phyloP scores from a whole-genome alignment of 2,888 invertebrate genomes.

The Orchestes rusci region DNA sequence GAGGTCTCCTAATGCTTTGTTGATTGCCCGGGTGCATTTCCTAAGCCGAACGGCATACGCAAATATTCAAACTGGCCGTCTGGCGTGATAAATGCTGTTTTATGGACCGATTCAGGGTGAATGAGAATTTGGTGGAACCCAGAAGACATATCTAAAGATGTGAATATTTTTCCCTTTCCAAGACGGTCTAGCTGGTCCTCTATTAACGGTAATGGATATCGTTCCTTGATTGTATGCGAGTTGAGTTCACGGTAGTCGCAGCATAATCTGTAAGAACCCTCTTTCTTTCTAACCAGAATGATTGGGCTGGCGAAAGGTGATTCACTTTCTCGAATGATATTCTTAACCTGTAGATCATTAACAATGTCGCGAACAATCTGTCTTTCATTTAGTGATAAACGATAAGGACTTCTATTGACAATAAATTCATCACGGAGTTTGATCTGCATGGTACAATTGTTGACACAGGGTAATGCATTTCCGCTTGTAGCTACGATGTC shows the following conservation, averaged over 20 bases:
- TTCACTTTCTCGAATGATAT: conserved; percentile 18
- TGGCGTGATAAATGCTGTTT: conserved; percentile 33
- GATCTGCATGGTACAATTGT: conserved; percentile 15
- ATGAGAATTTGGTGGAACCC: conserved; percentile 36
- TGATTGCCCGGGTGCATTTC: conserved; percentile 36
- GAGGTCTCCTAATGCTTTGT: conserved; percentile 21
- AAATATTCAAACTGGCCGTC: conserved; percentile 34
- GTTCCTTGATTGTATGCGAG: conserved; percentile 27
- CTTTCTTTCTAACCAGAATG: conserved; percentile 17
- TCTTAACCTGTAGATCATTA: conserved; percentile 13
- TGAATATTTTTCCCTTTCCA: conserved; percentile 26
- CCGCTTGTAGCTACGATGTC: background rate
- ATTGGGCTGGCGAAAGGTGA: conserved; percentile 18
- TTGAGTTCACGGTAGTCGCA: conserved; percentile 27
- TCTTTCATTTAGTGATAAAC: conserved; percentile 16
- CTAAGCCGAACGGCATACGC: conserved; percentile 35
- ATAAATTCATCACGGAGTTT: conserved; percentile 16
- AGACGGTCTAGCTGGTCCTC: conserved; percentile 30
- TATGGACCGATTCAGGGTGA: conserved; percentile 24
- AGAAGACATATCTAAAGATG: conserved; percentile 30
- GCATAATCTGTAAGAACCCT: conserved; percentile 18
- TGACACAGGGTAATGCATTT: conserved; percentile 7
- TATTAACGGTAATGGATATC: conserved; percentile 29
- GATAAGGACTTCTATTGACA: conserved; percentile 17
- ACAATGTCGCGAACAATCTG: conserved; percentile 15